Evolutionary conservation across 2,797 vertebrate species (phyloP), one percentile per base, ranked within the genome.

Genomic region (Neosalanx taihuensis): DNA sequence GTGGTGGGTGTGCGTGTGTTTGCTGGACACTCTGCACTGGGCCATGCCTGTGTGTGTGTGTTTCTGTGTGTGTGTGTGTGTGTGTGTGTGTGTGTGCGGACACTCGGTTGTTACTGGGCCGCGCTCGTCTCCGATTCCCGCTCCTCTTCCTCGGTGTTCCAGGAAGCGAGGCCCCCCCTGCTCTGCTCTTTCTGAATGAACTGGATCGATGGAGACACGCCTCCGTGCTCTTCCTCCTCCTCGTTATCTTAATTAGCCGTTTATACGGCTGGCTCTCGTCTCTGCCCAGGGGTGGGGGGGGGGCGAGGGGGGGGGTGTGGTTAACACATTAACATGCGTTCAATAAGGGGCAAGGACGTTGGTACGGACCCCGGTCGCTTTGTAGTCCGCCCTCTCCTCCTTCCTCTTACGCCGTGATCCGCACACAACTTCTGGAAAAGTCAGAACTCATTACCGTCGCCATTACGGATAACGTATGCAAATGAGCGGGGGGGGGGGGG

Each of bases 231-330:
- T 94, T 95, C 93, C 93, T 94, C 93, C 90, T 94, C 87, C 92
- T 95, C 93, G 92, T 97, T 95, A 96, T 94, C 94, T 94, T 95
- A 97, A 96, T 97, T 94, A 94, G 80, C 90, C 88, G 90, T 96
- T 96, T 96, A 94, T 95, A 94, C 94, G 93, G 93, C 93, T 90
- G 88, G 90, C 84, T 85, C 79, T 41, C 89, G 91, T 87, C 91
- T 93, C 83, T 89, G 87, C 89, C 88, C 87, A n/a, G n/a, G n/a
- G n/a, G n/a, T n/a, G n/a, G n/a, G n/a, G n/a, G n/a, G n/a, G n/a
- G n/a, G n/a, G n/a, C n/a, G n/a, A n/a, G n/a, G n/a, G n/a, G n/a
- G 85, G 86, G 92, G 91, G 93, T 94, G 94, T 94, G 93, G 96
- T 95, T 94, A 96, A 93, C 91, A 91, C 88, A 89, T 92, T 92